These are phyloP conservation scores for Eupithecia insigniata DNA, from an alignment of 2,888 invertebrate species.

Conservation along the genomic window DNA sequence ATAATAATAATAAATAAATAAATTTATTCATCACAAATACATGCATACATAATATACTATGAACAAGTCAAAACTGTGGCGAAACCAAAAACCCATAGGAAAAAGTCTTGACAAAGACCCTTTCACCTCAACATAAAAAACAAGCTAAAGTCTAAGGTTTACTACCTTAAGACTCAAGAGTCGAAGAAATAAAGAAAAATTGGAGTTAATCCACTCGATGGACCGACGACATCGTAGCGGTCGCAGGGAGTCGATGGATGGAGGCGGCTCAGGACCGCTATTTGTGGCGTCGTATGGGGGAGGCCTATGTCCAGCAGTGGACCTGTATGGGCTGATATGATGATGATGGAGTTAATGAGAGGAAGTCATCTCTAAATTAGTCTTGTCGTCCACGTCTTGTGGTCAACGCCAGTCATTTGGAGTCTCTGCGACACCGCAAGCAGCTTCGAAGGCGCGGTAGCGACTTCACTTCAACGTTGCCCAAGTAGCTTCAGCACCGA, in stretches of 20 bases:
- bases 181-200: not conserved
- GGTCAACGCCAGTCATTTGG: no score
- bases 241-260: no score
- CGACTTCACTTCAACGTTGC: slow-evolving; percentile 10
- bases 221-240: no score
- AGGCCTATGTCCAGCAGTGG: no score
- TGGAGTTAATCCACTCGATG: no score
- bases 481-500: slow-evolving; percentile 49
- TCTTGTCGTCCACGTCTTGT: no score
- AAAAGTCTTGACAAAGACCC: not conserved
- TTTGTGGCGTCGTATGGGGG: no score
- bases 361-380: not conserved
- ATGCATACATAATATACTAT: no score
- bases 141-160: not conserved
- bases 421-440: not conserved
- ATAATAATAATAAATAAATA: no score
- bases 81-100: not conserved
- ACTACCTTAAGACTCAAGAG: not conserved
- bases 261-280: no score
- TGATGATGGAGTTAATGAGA: not conserved
- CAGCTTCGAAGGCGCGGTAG: not conserved
- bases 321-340: no score
- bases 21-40: no score
- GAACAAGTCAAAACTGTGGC: not conserved
- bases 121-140: not conserved